These are phyloP conservation scores for Amiota communis DNA, from an alignment of 2,888 invertebrate species.

Conservation along the genomic window DNA sequence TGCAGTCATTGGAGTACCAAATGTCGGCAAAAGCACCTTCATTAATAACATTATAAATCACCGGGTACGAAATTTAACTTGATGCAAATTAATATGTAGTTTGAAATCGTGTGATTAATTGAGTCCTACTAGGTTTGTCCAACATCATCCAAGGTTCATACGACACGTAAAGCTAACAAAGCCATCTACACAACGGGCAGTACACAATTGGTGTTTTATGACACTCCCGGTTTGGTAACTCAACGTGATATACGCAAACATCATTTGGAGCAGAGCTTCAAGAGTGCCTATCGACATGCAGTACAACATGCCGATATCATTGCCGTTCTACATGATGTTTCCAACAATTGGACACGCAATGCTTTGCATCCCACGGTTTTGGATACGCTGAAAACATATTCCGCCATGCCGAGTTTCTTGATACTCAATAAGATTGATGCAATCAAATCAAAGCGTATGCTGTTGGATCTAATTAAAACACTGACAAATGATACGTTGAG, in stretches of 20 bases:
- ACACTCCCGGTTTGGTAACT: slow-evolving; percentile 93
- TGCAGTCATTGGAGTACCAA: slow-evolving; percentile 93
- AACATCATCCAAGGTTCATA: slow-evolving; percentile 92
- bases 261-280: slow-evolving; percentile 76
- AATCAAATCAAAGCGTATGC: slow-evolving; percentile 80
- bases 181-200: slow-evolving; percentile 84
- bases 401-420: slow-evolving; percentile 80
- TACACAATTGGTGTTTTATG: slow-evolving; percentile 91
- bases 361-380: slow-evolving; percentile 81
- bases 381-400: slow-evolving; percentile 78
- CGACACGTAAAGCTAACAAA: slow-evolving; percentile 83
- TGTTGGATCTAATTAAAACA: slow-evolving; percentile 81
- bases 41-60: slow-evolving; percentile 89
- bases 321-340: slow-evolving; percentile 89
- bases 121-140: slow-evolving; percentile 86
- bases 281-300: slow-evolving; percentile 75
- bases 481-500: slow-evolving; percentile 79
- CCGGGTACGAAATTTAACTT: slow-evolving; percentile 76
- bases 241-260: slow-evolving; percentile 77
- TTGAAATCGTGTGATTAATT: neutral
- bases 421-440: slow-evolving; percentile 92
- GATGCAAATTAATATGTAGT: neutral
- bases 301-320: slow-evolving; percentile 84
- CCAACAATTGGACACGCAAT: slow-evolving; percentile 80
- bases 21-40: slow-evolving; percentile 96